Evolutionary conservation across 1,140 invertebrate species (phyloP), one percentile per base, ranked within the genome.

Genomic region (Oscheius sp.): DNA sequence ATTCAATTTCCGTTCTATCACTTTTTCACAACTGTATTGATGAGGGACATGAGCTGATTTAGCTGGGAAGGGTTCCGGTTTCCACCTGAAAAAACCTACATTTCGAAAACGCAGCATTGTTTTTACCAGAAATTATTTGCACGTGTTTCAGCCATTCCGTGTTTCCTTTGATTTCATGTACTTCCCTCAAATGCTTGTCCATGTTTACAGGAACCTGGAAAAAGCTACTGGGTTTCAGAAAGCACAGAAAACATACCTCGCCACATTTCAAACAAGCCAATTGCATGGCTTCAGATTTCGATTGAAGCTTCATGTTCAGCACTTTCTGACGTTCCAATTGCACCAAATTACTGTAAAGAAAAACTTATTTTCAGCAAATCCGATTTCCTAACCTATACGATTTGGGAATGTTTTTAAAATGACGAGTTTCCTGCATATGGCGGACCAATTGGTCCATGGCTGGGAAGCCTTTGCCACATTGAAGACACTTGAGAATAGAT

Each of bases 231-330:
- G 15, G 49, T 55, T n/a, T n/a, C n/a, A 7, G 7, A 42, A 42
- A 42, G n/a, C 7, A 7, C 38, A n/a, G 38, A 42, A 10, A n/a
- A 42, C 38, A 42, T 10, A 55, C 49, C 49, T 55, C 49, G 15
- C 49, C 49, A 55, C 49, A 55, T 55, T 55, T 55, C 23, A 55
- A 23, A 23, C 49, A 55, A 4, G 49, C 49, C 49, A 55, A 23
- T 55, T 55, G 15, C 7, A 55, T n/a, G n/a, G n/a, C n/a, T n/a
- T n/a, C n/a, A n/a, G n/a, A n/a, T 42, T 4, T 55, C 15, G 49
- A 7, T 55, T 23, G n/a, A n/a, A 26, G 7, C 49, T 7, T 7
- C 7, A 13, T 55, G 23, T 26, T 55, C 15, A 13, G 28, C 49
- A 55, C 7, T 55, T 55, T 55, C 23, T 55, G 7, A 13, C 23